A percentile compares a stretch with the other conserved stretches of the same genome.
phyloP scores from a whole-genome alignment of 1,140 invertebrate species.

The Diorhabda elongata region DNA sequence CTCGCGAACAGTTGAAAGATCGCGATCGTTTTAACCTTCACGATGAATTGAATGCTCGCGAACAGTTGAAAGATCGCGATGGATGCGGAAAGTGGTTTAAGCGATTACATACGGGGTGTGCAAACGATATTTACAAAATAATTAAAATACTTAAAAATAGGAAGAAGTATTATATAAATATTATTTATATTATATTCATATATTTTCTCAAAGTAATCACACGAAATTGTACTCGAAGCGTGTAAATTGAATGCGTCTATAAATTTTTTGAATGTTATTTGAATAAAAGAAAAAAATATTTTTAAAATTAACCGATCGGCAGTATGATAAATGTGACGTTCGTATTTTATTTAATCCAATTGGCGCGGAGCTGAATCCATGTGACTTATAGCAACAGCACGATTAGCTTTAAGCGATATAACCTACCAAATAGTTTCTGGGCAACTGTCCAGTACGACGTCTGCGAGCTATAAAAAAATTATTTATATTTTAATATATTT shows the following conservation, averaged over 20 bases:
- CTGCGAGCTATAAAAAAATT: slow-evolving; percentile 35
- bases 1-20: no score
- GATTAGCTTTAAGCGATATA: slow-evolving; percentile 30
- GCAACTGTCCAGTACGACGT: slow-evolving; percentile 34
- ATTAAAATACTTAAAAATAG: no score
- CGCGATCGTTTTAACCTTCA: no score
- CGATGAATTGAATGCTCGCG: no score
- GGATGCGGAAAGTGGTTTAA: no score
- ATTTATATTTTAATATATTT: no score
- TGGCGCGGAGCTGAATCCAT: slow-evolving; percentile 28
- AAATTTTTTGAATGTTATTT: not conserved
- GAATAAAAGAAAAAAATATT: not conserved
- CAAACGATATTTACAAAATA: no score
- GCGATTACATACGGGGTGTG: no score
- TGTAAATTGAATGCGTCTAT: not conserved
- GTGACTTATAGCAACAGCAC: slow-evolving; percentile 26
- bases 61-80: no score
- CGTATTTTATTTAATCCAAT: slow-evolving; percentile 6
- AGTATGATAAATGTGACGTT: not conserved
- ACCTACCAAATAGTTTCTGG: slow-evolving; percentile 40
- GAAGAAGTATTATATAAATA: no score
- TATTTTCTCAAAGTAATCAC: not conserved
- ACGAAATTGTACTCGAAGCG: not conserved
- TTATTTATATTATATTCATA: no score
- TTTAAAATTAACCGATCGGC: not conserved